A percentile compares a stretch with the other conserved stretches of the same genome.
Conservation (phyloP, 2,888 invertebrate species). For the Thalpophila matura region DNA sequence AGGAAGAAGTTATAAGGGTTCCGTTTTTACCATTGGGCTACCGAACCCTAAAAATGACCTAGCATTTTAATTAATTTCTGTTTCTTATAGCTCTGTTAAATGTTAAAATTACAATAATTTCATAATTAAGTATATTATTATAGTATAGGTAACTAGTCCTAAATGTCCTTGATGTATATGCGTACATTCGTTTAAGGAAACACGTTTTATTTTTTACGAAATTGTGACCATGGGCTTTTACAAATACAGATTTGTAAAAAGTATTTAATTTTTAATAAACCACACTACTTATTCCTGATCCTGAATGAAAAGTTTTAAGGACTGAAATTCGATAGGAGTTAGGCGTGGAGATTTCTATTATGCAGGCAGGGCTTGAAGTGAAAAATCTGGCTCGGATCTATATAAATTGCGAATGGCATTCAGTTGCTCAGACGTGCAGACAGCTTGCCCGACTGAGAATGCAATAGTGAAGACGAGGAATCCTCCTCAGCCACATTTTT, state of each 20-base stretch:
- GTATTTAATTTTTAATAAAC: background rate
- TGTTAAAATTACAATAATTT: slow-evolving; percentile 20
- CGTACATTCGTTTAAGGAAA: slow-evolving; percentile 3
- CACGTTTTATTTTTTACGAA: slow-evolving; percentile 7
- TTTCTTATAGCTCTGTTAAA: background rate
- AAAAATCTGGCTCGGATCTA: slow-evolving; percentile 21
- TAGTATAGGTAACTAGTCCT: too few relatives aligned
- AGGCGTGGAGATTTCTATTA: slow-evolving; percentile 1
- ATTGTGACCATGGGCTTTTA: background rate
- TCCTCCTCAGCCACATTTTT: slow-evolving; percentile 6
- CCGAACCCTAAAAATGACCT: too few relatives aligned
- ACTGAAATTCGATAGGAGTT: background rate
- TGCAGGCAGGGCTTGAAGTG: slow-evolving; percentile 19
- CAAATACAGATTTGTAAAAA: too few relatives aligned
- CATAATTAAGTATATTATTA: slow-evolving; percentile 11
- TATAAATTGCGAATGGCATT: slow-evolving; percentile 29
- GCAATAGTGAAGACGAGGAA: slow-evolving; percentile 29
- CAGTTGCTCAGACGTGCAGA: slow-evolving; percentile 23
- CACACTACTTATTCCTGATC: background rate
- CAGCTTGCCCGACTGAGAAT: slow-evolving; percentile 27
- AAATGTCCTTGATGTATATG: slow-evolving; percentile 6
- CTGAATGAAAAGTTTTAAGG: background rate
- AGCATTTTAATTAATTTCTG: background rate
- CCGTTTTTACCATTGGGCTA: too few relatives aligned
- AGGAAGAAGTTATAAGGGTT: too few relatives aligned